Evolutionary conservation across 2,888 invertebrate genomes (phyloP), one percentile per base, ranked within the genome.

Genomic region (Suillia variegata): DNA sequence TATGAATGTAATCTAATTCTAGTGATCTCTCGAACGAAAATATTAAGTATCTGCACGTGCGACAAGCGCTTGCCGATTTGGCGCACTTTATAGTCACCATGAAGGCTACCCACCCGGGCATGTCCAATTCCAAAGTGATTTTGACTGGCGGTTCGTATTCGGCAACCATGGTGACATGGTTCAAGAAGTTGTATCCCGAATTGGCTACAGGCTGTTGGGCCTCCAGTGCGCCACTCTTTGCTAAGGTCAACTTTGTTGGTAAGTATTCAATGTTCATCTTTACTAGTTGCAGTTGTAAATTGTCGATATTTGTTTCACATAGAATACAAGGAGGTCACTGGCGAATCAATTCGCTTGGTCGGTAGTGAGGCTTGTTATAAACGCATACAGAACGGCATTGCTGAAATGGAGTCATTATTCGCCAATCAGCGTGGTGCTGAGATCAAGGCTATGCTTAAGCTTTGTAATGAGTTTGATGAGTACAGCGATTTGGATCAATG

Each of bases 101-200:
- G 61, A 85, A 84, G 68, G 70, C 76, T 21, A 70, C 65, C 2
- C 70, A 75, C 31, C 70, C 76, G 0, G 79, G 76, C 2, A 68
- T 83, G 20, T 63, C 67, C 20, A 71, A 83, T 15, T 81, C 84
- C 3, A 82, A 79, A 50, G 83, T 82, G 0, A 75, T 89, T 33
- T 77, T 89, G 55, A 86, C 87, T 64, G 89, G 89, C 1, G 87
- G 88, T 0, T 89, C 89, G 0, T 89, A 89, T 69, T 86, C 89
- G 0, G 89, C 85, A 0, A 87, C 87, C 60, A 87, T 89, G 87
- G 89, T 85, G 17, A 81, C 87, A 33, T 89, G 89, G 89, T 87
- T 88, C 65, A 86, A 87, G 68, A 83, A 85, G 63, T 80, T 85
- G 20, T 89, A 89, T 76, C 88, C 89, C 0, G 87, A 89, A 66